Conservation (phyloP, 2,797 vertebrate species). For the Pseudochaenichthys georgianus region DNA sequence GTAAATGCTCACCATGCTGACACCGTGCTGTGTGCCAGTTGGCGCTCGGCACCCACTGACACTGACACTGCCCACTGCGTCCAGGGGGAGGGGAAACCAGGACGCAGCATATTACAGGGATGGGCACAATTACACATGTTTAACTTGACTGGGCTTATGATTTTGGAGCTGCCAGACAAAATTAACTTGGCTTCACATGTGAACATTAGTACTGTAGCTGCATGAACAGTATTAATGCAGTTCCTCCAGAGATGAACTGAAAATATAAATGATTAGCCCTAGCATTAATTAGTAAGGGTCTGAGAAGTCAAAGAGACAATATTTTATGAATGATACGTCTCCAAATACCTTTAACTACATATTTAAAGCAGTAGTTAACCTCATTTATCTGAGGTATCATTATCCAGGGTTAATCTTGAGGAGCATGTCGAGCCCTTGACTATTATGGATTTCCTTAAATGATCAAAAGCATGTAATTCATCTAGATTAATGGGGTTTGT, state of each 20-base stretch:
- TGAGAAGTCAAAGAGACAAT: too few species aligned
- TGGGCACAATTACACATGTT: slow-evolving; percentile 1
- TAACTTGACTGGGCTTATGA: not conserved
- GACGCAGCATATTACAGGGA: slow-evolving; percentile 3
- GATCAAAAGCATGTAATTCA: not conserved
- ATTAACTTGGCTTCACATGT: too few species aligned
- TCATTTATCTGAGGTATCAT: not conserved
- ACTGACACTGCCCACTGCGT: slow-evolving; percentile 58
- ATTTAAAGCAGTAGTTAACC: not conserved
- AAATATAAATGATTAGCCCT: too few species aligned
- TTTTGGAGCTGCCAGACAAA: not conserved
- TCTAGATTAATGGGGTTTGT: not conserved
- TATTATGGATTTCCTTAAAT: not conserved
- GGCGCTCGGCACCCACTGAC: slow-evolving; percentile 63
- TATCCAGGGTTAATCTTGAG: not conserved
- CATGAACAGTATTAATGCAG: too few species aligned
- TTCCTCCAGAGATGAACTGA: too few species aligned
- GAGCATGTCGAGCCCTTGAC: not conserved
- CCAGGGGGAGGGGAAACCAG: slow-evolving; percentile 20
- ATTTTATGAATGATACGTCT: not conserved
- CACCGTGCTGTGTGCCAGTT: slow-evolving; percentile 75
- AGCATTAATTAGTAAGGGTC: too few species aligned
- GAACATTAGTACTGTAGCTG: too few species aligned
- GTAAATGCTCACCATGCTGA: slow-evolving; percentile 75
- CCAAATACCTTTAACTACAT: not conserved